phyloP scores from a whole-genome alignment of 2,888 invertebrate genomes.

The Thyatira batis region DNA sequence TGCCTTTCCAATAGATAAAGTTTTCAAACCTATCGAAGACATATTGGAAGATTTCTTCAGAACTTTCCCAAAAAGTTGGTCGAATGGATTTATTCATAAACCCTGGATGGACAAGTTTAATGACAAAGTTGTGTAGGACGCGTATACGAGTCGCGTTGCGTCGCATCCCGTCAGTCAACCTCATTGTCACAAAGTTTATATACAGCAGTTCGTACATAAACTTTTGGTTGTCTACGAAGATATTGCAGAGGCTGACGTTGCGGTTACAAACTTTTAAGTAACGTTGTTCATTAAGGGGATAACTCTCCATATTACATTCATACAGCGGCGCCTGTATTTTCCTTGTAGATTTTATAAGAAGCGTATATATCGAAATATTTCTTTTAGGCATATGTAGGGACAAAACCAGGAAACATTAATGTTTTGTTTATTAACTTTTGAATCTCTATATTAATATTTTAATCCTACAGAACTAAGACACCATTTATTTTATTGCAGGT shows the following conservation, averaged over 20 bases:
- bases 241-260: conserved; percentile 1
- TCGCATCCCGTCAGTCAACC: conserved; percentile 4
- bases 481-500: not conserved
- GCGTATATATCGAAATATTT: not conserved
- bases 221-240: not conserved
- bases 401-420: too few species aligned
- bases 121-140: conserved; percentile 2
- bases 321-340: not conserved
- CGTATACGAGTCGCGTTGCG: conserved; percentile 1
- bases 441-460: too few species aligned
- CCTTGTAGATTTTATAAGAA: not conserved
- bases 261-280: conserved; percentile 8
- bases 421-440: too few species aligned
- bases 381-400: too few species aligned
- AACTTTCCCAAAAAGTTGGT: not conserved
- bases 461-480: too few species aligned
- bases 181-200: not conserved
- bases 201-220: not conserved
- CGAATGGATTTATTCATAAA: conserved; percentile 2
- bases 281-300: conserved; percentile 6
- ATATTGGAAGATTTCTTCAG: conserved; percentile 1
- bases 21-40: not conserved
- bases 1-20: not conserved
- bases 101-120: conserved; percentile 3
- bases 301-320: conserved; percentile 4